Conservation (phyloP, 2,797 vertebrate genomes). For the Gallinago nigripennis region DNA sequence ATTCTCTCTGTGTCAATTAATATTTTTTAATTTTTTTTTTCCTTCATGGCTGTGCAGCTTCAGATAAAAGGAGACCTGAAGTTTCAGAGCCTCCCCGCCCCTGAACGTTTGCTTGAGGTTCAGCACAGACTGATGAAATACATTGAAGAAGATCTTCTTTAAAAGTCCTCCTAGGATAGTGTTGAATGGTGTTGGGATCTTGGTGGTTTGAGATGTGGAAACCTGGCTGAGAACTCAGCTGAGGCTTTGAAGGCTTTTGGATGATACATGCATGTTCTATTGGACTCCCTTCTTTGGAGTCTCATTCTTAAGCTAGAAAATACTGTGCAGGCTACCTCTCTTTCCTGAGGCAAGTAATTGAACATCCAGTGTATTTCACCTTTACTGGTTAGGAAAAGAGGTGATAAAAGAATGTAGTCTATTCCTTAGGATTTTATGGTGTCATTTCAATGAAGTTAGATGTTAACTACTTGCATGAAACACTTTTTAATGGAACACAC, state of each 20-base stretch:
- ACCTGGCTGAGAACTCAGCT: neutral
- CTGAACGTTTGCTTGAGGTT: neutral
- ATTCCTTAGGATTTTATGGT: slow-evolving; percentile 22
- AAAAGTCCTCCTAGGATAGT: neutral
- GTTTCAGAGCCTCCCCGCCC: neutral
- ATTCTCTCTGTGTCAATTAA: neutral
- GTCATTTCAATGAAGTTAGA: slow-evolving; percentile 32
- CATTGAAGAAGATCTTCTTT: neutral
- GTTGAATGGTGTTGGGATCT: neutral
- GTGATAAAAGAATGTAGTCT: slow-evolving; percentile 28
- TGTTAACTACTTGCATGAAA: slow-evolving; percentile 37
- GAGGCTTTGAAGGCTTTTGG: neutral
- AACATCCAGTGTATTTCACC: neutral
- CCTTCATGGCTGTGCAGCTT: neutral
- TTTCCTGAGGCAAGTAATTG: neutral
- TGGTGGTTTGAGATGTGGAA: neutral
- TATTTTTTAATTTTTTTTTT: neutral
- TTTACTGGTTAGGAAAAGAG: slow-evolving; percentile 12
- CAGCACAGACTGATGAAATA: neutral
- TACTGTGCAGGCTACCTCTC: neutral
- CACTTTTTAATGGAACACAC: slow-evolving; percentile 12
- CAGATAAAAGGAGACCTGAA: neutral
- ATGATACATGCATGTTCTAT: neutral
- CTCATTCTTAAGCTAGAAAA: neutral
- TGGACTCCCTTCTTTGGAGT: neutral